Evolutionary conservation across 2,113 vertebrate species (phyloP).

Genomic region (Sitta europaea): DNA sequence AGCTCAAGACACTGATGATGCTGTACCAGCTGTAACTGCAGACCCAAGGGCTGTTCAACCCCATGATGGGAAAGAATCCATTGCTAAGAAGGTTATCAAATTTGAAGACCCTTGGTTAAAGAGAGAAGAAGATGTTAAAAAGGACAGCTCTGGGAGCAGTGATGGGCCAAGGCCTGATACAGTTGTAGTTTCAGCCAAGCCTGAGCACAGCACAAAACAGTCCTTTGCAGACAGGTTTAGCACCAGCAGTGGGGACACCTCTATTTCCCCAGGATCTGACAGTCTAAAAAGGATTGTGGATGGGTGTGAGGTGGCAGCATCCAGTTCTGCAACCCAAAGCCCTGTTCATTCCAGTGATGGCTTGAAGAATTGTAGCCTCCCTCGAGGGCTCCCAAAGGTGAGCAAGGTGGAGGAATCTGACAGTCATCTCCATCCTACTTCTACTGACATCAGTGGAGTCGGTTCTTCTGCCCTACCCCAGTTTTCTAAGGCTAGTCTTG

Average conservation of each 20-base stretch:
- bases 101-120: constrained; percentile 97
- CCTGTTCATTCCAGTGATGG: constrained; percentile 71
- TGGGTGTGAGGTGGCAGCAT: constrained; percentile 83
- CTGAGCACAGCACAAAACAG: constrained; percentile 69
- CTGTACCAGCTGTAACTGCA: constrained; percentile 37
- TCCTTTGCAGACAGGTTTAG: constrained; percentile 63
- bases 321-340: constrained; percentile 61
- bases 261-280: constrained; percentile 76
- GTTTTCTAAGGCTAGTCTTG: constrained; percentile 79
- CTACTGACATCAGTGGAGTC: constrained; percentile 61
- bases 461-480: constrained; percentile 32
- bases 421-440: constrained; percentile 23
- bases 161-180: constrained; percentile 40
- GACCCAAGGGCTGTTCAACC: background rate
- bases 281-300: constrained; percentile 82
- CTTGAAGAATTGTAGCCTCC: constrained; percentile 82
- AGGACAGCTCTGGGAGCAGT: background rate
- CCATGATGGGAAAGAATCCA: constrained; percentile 67
- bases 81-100: constrained; percentile 71
- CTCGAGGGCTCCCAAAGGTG: constrained; percentile 76
- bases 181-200: constrained; percentile 17
- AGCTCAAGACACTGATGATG: constrained; percentile 64
- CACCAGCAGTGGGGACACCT: constrained; percentile 75
- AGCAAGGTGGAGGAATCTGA: constrained; percentile 80
- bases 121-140: constrained; percentile 75